These are phyloP conservation scores for Pristionchus fissidentatus DNA, from an alignment of 2,888 invertebrate species.

Conservation along the genomic window DNA sequence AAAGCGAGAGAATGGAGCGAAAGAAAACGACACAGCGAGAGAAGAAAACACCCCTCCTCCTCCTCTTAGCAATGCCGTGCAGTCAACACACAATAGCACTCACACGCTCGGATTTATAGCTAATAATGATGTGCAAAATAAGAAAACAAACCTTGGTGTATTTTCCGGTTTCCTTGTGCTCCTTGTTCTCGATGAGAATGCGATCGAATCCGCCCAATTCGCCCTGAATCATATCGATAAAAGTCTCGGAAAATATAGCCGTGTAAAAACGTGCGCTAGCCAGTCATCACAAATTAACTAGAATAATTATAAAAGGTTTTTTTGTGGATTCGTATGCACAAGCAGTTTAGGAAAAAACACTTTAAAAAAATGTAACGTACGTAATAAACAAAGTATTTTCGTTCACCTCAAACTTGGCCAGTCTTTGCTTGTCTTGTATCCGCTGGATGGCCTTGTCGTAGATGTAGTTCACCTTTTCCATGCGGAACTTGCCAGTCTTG, in stretches of 20 bases:
- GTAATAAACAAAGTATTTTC: not conserved
- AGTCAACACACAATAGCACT: conserved; percentile 15
- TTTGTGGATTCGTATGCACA: too few relatives aligned
- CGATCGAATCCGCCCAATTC: conserved; percentile 67
- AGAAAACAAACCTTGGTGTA: conserved; percentile 38
- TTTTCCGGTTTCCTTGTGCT: conserved; percentile 53
- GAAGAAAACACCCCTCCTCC: not conserved
- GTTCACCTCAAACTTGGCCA: conserved; percentile 58
- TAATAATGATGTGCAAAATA: conserved; percentile 20
- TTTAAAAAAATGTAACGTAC: too few relatives aligned
- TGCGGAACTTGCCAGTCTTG: conserved; percentile 51
- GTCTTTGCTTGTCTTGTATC: conserved; percentile 59
- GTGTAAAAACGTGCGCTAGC: not conserved
- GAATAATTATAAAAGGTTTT: not conserved
- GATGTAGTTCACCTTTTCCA: conserved; percentile 72
- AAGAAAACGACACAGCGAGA: not conserved
- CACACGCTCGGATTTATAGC: not conserved
- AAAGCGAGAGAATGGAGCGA: not conserved
- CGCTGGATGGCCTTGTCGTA: conserved; percentile 69
- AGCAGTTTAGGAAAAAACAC: too few relatives aligned
- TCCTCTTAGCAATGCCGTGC: too few relatives aligned
- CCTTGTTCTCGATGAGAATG: conserved; percentile 67
- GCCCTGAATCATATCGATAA: too few relatives aligned
- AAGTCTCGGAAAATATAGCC: too few relatives aligned
- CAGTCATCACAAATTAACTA: not conserved